Percentiles rank a stretch among this genome's conserved stretches.
Conservation (phyloP, 2,797 vertebrate genomes). For the Enteromius mattozi region DNA sequence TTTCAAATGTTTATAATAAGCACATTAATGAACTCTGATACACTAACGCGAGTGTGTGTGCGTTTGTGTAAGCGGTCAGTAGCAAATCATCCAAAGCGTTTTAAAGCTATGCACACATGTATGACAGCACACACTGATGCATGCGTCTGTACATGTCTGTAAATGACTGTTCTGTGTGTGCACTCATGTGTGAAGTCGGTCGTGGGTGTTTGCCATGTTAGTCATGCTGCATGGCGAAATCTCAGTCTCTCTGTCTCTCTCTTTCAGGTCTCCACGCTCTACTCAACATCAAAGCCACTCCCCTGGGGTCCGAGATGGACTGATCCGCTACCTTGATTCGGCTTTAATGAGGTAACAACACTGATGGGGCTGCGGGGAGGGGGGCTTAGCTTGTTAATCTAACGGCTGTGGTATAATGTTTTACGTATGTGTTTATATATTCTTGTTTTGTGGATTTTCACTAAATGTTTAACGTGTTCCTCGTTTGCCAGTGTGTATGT, state of each 20-base stretch:
- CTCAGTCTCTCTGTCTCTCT: conserved; percentile 45
- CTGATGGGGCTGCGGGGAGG: conserved; percentile 63
- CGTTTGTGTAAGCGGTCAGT: not conserved
- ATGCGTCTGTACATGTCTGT: conserved; percentile 19
- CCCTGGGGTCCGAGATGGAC: conserved; percentile 62
- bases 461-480: not conserved
- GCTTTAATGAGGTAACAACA: conserved; percentile 76
- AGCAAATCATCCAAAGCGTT: conserved; percentile 38
- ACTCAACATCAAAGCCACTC: conserved; percentile 69
- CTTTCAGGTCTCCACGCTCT: conserved; percentile 60
- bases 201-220: conserved; percentile 62
- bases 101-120: conserved; percentile 38
- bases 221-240: conserved; percentile 63
- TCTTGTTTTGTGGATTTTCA: conserved; percentile 8
- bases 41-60: conserved; percentile 2
- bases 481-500: not conserved
- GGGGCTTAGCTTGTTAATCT: conserved; percentile 33
- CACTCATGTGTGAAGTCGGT: conserved; percentile 63
- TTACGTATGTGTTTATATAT: conserved; percentile 16
- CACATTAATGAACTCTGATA: conserved; percentile 25
- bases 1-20: conserved; percentile 35
- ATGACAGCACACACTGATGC: conserved; percentile 33
- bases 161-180: conserved; percentile 40
- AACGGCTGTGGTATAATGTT: not conserved
- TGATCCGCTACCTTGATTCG: conserved; percentile 71